Base-by-base conservation (phyloP, 1,140 invertebrate genomes). In the Drosophila subobscura region DNA sequence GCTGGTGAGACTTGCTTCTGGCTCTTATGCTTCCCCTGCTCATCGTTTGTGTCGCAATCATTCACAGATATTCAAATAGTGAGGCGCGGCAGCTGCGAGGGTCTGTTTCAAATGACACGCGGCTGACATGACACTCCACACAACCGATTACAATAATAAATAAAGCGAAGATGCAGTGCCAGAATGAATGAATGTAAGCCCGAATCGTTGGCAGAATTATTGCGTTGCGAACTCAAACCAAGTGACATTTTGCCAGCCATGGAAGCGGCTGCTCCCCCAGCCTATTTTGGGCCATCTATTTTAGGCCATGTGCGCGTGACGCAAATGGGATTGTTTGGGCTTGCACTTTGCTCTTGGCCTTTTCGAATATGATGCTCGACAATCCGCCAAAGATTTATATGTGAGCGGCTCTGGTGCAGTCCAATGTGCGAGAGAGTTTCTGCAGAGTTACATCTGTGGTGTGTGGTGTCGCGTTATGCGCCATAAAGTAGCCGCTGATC, bases 1-100 rank as follows among this genome's bases (percentile, higher is more conserved):
- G 92, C 91, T 79, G 70, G 94, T 94, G 78, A 90, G 91, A 20
- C 88, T 0, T 10, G 12, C 2, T 20, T 5, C 4, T 22, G 16
- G 0, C 16, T 20, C 1, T 20, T 20, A 20, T 46, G n/a, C 2
- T 7, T 14, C 4, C 40, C 16, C 40, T 44, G 16, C 3, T 5
- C 22, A 33, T 16, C 16, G 4, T 20, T 14, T 6, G 0, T n/a
- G 3, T 33, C 1, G 5, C 1, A 5, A 56, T 51, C 22, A 10
- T 46, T 64, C 65, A 10, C 25, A 91, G 89, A 90, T 42, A 86
- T 91, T 22, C 72, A 85, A 64, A 91, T 91, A 40, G 85, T 91
- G 40, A 60, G 89, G 2, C 77, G 86, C 4, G 86, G 89, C 25
- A 84, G 79, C 44, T 91, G 89, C 29, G 60, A 90, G 45, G 89